A percentile compares a stretch with the other conserved stretches of the same genome.
phyloP scores from a whole-genome alignment of 2,888 invertebrate species.

The Ectropis crepuscularia region DNA sequence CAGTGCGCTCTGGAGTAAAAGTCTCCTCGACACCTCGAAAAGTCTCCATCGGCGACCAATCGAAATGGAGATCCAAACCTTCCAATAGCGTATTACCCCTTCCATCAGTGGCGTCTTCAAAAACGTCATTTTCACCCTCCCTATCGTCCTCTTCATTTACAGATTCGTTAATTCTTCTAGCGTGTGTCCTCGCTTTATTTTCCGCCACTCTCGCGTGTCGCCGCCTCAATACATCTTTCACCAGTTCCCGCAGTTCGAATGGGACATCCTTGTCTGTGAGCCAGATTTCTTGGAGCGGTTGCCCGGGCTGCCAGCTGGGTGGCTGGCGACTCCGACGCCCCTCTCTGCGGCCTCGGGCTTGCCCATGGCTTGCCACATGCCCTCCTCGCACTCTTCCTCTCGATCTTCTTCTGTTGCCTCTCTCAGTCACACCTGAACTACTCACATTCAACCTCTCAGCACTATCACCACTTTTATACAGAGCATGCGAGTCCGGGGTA shows the following conservation, averaged over 20 bases:
- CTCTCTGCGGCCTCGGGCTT: background rate
- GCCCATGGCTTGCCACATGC: background rate
- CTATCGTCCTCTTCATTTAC: background rate
- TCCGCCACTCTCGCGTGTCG: background rate
- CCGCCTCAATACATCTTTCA: background rate
- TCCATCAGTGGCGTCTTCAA: constrained; percentile 4
- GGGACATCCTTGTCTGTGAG: constrained; percentile 17
- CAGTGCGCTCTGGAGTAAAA: constrained; percentile 5
- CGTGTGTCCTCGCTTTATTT: background rate
- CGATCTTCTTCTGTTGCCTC: background rate
- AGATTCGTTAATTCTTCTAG: background rate
- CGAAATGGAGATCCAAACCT: constrained; percentile 3
- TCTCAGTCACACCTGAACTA: too few relatives aligned
- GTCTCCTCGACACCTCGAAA: constrained; percentile 9
- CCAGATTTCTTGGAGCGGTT: constrained; percentile 17
- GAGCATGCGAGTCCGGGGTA: too few relatives aligned
- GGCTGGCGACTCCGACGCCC: background rate
- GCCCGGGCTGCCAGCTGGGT: constrained; percentile 2
- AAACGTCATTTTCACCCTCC: constrained; percentile 3
- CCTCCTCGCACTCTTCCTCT: background rate
- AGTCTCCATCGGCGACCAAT: constrained; percentile 17
- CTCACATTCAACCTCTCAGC: too few relatives aligned
- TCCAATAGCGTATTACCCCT: constrained; percentile 9
- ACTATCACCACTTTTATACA: too few relatives aligned
- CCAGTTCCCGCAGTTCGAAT: constrained; percentile 3